A percentile compares a stretch with the other conserved stretches of the same genome.
Evolutionary conservation across 64 coral and sea anemone genomes (phyloP).

Genomic region (Stichodactyla mertensii): DNA sequence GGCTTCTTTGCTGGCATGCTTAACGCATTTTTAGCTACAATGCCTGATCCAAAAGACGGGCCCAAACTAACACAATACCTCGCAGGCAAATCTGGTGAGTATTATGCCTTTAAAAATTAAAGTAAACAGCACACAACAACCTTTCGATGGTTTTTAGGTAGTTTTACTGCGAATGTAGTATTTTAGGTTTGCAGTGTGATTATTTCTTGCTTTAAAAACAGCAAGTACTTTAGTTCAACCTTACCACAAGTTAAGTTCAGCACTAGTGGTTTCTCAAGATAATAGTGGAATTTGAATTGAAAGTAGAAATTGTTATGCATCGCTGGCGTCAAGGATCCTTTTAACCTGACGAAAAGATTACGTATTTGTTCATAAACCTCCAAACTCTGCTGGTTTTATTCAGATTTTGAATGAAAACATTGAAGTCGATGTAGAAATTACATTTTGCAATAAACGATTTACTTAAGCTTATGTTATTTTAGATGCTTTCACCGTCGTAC

Average conservation of each 20-base stretch:
- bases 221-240: not conserved
- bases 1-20: slow-evolving; percentile 91
- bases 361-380: not conserved
- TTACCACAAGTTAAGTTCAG: not conserved
- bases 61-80: slow-evolving; percentile 74
- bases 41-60: slow-evolving; percentile 53
- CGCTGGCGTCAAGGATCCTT: not conserved
- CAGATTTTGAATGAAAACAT: not conserved
- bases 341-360: not conserved
- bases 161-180: not conserved
- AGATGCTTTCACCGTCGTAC: not conserved
- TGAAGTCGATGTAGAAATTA: not conserved
- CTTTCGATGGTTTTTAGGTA: not conserved
- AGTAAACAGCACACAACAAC: not conserved
- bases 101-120: not conserved
- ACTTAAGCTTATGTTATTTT: not conserved
- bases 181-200: not conserved
- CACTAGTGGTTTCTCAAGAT: not conserved
- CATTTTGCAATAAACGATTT: not conserved
- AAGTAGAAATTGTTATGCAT: not conserved
- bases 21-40: slow-evolving; percentile 56
- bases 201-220: not conserved
- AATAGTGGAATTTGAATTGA: not conserved
- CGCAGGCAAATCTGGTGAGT: slow-evolving; percentile 50
- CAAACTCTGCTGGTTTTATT: not conserved